These are phyloP conservation scores for Parus major DNA, from an alignment of 2,113 vertebrate genomes.

Conservation along the genomic window DNA sequence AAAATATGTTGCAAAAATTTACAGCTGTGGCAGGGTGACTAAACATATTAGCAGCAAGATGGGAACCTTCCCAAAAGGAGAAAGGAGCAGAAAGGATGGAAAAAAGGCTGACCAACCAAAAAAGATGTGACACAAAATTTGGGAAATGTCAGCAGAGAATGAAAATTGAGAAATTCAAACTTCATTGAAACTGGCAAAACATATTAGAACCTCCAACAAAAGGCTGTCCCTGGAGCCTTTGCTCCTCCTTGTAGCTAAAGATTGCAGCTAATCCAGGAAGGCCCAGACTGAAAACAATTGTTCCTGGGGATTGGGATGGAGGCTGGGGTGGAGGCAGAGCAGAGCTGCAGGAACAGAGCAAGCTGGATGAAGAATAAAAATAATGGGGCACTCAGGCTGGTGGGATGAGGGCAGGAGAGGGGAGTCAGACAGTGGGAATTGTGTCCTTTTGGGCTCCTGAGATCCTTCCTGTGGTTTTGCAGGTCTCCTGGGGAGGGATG, in stretches of 20 bases:
- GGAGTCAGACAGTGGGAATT: neutral
- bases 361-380: neutral
- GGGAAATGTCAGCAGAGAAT: neutral
- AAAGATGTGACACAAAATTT: neutral
- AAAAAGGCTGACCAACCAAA: neutral
- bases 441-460: neutral
- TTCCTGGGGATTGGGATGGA: neutral
- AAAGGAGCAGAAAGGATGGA: neutral
- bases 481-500: neutral
- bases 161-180: neutral
- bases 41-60: neutral
- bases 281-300: neutral
- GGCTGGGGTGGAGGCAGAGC: neutral
- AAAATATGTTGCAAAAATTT: neutral
- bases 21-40: neutral
- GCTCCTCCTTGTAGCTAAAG: neutral
- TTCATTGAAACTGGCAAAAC: neutral
- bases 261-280: neutral
- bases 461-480: fast-evolving
- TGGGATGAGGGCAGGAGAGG: neutral
- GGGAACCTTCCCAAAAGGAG: neutral
- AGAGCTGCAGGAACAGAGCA: neutral
- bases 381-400: neutral
- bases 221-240: neutral
- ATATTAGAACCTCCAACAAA: neutral